These are phyloP conservation scores for Alcis repandata DNA, from an alignment of 2,888 invertebrate genomes.

Conservation along the genomic window DNA sequence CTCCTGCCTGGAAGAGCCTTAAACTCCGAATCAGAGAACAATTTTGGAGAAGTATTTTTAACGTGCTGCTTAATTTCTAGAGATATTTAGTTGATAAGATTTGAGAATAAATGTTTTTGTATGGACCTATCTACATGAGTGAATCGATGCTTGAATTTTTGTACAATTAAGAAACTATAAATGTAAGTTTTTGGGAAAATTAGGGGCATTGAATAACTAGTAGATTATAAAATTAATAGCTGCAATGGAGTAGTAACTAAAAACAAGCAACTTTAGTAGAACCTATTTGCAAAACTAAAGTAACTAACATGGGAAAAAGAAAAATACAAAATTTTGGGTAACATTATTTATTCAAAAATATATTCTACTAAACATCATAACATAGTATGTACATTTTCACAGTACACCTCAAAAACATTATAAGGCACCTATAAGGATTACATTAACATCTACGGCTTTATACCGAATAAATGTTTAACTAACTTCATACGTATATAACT, in stretches of 20 bases:
- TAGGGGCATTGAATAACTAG: no score
- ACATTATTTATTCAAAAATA: slow-evolving; percentile 82
- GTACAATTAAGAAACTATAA: no score
- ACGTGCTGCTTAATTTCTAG: slow-evolving; percentile 33
- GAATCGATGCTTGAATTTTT: slow-evolving; percentile 36
- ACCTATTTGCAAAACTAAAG: no score
- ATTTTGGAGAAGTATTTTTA: slow-evolving; percentile 34
- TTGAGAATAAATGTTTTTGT: slow-evolving; percentile 24
- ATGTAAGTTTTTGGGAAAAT: no score
- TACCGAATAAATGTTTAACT: slow-evolving; percentile 56
- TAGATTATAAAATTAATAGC: no score
- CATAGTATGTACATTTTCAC: slow-evolving; percentile 83
- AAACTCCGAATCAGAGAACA: slow-evolving; percentile 8
- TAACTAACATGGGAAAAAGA: slow-evolving; percentile 14
- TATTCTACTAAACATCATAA: slow-evolving; percentile 81
- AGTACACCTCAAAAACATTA: slow-evolving; percentile 79
- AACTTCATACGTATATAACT: slow-evolving; percentile 67
- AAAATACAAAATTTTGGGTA: slow-evolving; percentile 63
- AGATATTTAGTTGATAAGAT: slow-evolving; percentile 15
- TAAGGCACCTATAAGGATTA: slow-evolving; percentile 75
- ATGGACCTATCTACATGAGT: neutral
- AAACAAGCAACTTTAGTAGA: no score
- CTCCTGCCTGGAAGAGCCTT: slow-evolving; percentile 52
- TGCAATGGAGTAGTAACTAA: no score
- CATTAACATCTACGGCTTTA: slow-evolving; percentile 49